phyloP scores from a whole-genome alignment of 1,140 invertebrate species.

The Drosophila melanogaster region Release_6_plus_ISO1_MT NT_033779.5:3921501-3922000 shows the following conservation, averaged over 20 bases:
- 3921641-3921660: slow-evolving; percentile 49
- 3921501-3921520: slow-evolving; percentile 65
- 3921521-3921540: slow-evolving; percentile 43
- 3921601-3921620: slow-evolving; percentile 83
- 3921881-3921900: slow-evolving; percentile 70
- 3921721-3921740: not conserved
- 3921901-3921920: slow-evolving; percentile 27
- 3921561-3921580: slow-evolving; percentile 15
- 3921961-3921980: slow-evolving; percentile 19
- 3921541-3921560: slow-evolving; percentile 4
- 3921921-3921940: slow-evolving; percentile 25
- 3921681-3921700: slow-evolving; percentile 78
- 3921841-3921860: slow-evolving; percentile 6
- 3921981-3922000: slow-evolving; percentile 10
- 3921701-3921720: slow-evolving; percentile 61
- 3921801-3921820: slow-evolving; percentile 77
- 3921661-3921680: slow-evolving; percentile 23
- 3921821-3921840: slow-evolving; percentile 67
- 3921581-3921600: slow-evolving; percentile 57
- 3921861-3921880: slow-evolving; percentile 35
- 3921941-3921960: slow-evolving; percentile 16
- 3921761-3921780: slow-evolving; percentile 54
- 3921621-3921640: slow-evolving; percentile 81
- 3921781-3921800: slow-evolving; percentile 77
- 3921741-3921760: not conserved